Conservation (phyloP, 2,113 vertebrate genomes). For the Anthoscopus minutus region DNA sequence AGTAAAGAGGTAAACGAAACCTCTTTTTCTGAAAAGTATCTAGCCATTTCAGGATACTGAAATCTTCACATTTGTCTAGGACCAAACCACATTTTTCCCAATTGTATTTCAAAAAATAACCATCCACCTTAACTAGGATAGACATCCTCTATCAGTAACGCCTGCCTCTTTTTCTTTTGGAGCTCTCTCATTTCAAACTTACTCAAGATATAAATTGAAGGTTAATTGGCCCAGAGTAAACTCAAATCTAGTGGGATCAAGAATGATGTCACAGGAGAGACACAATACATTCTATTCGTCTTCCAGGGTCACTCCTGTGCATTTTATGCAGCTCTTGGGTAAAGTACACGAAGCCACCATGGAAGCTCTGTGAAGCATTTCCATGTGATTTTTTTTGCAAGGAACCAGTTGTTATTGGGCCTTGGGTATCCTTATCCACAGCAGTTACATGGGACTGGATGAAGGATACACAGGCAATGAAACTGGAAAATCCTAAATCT, state of each 20-base stretch:
- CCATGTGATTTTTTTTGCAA: neutral
- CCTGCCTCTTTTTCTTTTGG: neutral
- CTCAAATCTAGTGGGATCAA: neutral
- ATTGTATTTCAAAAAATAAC: neutral
- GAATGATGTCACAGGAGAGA: neutral
- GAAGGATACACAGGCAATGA: neutral
- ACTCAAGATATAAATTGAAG: neutral
- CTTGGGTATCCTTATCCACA: neutral
- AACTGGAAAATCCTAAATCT: neutral
- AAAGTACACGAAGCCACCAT: neutral
- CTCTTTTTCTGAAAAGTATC: neutral
- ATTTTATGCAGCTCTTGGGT: neutral
- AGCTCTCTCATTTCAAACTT: neutral
- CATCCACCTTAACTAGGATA: neutral
- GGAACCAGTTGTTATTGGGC: accelerated
- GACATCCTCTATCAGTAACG: neutral
- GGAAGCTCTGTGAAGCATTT: neutral
- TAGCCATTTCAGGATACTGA: neutral
- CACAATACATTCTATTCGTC: neutral
- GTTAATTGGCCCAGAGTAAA: neutral
- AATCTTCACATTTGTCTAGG: neutral
- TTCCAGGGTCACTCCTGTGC: neutral
- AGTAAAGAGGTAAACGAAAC: neutral
- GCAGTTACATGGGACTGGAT: neutral
- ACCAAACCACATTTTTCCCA: neutral